phyloP scores from a whole-genome alignment of 2,113 vertebrate genomes.

The Phocoena phocoena region DNA sequence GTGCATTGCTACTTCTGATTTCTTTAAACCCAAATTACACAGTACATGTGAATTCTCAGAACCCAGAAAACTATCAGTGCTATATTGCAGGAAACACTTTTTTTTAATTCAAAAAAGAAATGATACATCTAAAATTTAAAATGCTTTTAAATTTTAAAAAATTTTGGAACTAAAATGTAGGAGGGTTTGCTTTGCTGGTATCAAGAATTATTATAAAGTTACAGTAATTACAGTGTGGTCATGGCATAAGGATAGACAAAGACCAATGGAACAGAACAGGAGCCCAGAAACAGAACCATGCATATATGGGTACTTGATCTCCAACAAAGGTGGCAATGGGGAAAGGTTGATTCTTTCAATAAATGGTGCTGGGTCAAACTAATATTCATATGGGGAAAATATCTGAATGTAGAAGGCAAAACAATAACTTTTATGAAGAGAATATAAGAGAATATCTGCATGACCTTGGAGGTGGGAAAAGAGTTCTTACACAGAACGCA shows the following conservation, averaged over 20 bases:
- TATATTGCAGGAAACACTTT: background rate
- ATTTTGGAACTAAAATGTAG: background rate
- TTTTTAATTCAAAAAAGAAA: background rate
- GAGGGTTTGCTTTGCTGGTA: background rate
- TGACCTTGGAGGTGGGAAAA: background rate
- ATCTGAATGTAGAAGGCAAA: background rate
- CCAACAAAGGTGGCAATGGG: background rate
- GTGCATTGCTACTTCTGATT: background rate
- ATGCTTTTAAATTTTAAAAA: background rate
- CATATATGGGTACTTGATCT: background rate
- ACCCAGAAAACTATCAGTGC: background rate
- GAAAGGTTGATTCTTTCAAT: background rate
- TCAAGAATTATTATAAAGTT: background rate
- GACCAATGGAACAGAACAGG: background rate
- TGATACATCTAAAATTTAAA: background rate
- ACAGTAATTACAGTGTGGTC: background rate
- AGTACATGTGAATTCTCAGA: background rate
- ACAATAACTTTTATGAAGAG: background rate
- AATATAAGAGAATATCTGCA: background rate
- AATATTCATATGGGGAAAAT: background rate
- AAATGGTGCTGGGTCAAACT: background rate
- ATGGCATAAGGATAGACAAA: background rate
- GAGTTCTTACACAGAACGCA: background rate
- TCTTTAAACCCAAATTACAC: background rate
- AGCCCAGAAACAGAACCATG: background rate